Percentiles rank a stretch among this genome's conserved stretches.
Evolutionary conservation across 2,797 vertebrate genomes (phyloP).

Genomic region (Enteromius fasciolatus): DNA sequence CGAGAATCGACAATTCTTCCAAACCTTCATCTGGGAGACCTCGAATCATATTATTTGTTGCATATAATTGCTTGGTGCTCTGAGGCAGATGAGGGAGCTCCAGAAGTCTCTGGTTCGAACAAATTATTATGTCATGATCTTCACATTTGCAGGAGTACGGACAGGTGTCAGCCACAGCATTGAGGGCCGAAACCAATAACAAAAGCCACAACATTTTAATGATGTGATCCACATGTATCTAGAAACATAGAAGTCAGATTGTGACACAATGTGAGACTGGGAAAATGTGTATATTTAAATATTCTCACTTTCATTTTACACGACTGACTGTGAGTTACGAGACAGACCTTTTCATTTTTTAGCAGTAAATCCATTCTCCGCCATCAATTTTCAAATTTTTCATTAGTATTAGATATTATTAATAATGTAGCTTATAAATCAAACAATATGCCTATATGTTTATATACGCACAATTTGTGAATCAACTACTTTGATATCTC

Average conservation of each 20-base stretch:
- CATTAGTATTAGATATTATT: neutral
- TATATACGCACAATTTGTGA: neutral
- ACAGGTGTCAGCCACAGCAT: constrained; percentile 57
- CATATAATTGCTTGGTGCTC: constrained; percentile 59
- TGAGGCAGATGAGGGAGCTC: constrained; percentile 64
- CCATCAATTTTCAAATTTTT: neutral
- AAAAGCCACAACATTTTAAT: constrained; percentile 53
- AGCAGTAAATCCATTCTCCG: neutral
- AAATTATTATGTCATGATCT: constrained; percentile 55
- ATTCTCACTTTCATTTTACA: neutral
- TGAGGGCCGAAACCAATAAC: constrained; percentile 42
- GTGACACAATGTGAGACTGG: neutral
- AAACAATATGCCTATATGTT: neutral
- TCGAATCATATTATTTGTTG: constrained; percentile 67
- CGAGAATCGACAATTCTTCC: constrained; percentile 67
- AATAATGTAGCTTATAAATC: neutral
- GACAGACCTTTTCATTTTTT: neutral
- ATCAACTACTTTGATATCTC: neutral
- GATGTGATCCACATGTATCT: constrained; percentile 28
- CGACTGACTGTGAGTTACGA: neutral
- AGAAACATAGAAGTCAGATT: constrained; percentile 19
- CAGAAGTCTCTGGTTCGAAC: constrained; percentile 58
- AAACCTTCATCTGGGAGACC: constrained; percentile 64
- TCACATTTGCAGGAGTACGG: constrained; percentile 64
- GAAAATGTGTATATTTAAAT: neutral